phyloP scores from a whole-genome alignment of 2,113 vertebrate species.

The Aptenodytes forsteri region DNA sequence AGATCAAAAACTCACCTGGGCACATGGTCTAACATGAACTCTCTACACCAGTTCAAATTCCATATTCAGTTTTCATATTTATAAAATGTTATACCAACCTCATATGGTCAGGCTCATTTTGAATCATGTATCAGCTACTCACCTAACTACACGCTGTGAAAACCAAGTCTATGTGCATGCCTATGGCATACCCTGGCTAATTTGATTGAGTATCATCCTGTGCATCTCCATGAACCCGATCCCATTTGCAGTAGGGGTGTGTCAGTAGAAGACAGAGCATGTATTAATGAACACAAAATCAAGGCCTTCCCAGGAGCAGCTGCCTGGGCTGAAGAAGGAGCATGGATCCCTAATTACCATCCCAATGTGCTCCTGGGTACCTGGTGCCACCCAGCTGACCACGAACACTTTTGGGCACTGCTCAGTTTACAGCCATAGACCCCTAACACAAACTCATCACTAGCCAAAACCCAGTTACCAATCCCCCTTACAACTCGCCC shows the following conservation, averaged over 20 bases:
- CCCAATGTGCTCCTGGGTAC: fast-evolving
- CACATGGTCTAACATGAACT: background rate
- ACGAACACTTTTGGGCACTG: fast-evolving
- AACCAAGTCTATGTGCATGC: fast-evolving
- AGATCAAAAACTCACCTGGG: background rate
- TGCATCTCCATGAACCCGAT: fast-evolving
- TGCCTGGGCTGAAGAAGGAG: fast-evolving
- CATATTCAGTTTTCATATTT: background rate
- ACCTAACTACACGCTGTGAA: fast-evolving
- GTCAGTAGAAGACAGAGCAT: fast-evolving
- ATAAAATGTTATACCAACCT: background rate
- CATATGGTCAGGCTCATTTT: fast-evolving
- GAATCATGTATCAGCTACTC: fast-evolving
- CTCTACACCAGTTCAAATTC: background rate
- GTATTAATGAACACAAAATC: fast-evolving
- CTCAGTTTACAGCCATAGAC: background rate
- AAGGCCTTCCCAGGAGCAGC: background rate
- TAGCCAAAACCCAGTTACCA: background rate
- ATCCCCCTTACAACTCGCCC: fast-evolving
- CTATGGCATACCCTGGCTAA: background rate
- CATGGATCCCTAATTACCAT: fast-evolving
- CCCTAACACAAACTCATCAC: background rate
- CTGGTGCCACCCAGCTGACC: background rate
- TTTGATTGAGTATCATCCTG: fast-evolving
- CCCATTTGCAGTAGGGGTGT: fast-evolving